A percentile compares a stretch with the other conserved stretches of the same genome.
phyloP scores from a whole-genome alignment of 2,888 invertebrate genomes.

The Clunio marinus region DNA sequence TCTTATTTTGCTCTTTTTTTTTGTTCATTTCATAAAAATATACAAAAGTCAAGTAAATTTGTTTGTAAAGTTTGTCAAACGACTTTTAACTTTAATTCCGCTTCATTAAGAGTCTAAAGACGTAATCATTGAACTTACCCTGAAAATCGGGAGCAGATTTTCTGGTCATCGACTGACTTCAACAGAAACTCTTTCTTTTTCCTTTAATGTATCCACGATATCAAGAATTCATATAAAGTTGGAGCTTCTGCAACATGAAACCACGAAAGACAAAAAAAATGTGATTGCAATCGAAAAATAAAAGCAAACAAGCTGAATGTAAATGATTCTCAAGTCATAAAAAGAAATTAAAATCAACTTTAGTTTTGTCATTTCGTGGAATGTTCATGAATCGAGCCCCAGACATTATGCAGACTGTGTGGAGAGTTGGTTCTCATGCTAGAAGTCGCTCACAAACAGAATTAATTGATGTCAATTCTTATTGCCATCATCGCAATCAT shows the following conservation, averaged over 20 bases:
- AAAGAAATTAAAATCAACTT: conserved; percentile 14
- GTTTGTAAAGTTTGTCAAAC: no score
- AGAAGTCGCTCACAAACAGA: background rate
- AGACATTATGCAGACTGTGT: background rate
- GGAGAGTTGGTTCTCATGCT: background rate
- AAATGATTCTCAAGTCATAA: conserved; percentile 1
- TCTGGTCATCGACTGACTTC: background rate
- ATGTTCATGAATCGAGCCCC: background rate
- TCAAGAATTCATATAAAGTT: background rate
- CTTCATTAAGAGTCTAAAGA: no score
- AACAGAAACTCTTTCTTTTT: background rate
- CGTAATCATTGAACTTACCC: no score
- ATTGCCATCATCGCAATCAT: background rate
- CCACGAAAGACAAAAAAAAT: conserved; percentile 1
- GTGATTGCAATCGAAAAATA: background rate
- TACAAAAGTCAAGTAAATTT: no score
- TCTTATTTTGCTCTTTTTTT: conserved; percentile 4
- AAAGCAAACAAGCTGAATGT: background rate
- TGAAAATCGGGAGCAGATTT: conserved; percentile 12
- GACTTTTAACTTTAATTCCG: no score
- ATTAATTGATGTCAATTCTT: background rate
- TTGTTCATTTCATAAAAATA: conserved; percentile 14
- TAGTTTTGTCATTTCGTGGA: background rate
- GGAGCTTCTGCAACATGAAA: conserved; percentile 9
- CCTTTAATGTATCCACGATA: background rate